Conservation (phyloP, 2,888 invertebrate genomes). For the Epinotia nisella region DNA sequence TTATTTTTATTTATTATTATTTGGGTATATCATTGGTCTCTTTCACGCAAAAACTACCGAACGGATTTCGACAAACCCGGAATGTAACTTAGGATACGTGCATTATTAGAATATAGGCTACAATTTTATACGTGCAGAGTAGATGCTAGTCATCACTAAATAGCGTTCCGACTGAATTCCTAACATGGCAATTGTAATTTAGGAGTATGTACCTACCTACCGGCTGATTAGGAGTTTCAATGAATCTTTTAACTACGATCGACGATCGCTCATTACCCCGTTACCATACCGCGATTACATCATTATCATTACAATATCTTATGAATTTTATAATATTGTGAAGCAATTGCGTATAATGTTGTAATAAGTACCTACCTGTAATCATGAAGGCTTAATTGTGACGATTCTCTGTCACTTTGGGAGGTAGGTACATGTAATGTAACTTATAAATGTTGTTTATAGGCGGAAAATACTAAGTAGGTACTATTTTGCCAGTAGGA, state of each 20-base stretch:
- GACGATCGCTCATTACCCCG: constrained; percentile 4
- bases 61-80: background rate
- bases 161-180: background rate
- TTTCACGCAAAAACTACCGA: too few relatives aligned
- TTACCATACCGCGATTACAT: constrained; percentile 2
- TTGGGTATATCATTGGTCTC: too few relatives aligned
- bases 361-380: constrained; percentile 7
- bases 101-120: background rate
- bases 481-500: too few relatives aligned
- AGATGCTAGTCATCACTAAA: background rate
- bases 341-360: constrained; percentile 14
- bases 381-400: background rate
- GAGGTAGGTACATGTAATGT: too few relatives aligned
- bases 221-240: background rate
- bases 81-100: background rate
- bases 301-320: constrained; percentile 11
- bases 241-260: background rate
- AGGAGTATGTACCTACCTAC: background rate
- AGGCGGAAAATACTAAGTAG: too few relatives aligned
- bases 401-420: background rate
- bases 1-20: too few relatives aligned
- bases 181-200: background rate
- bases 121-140: too few relatives aligned
- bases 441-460: too few relatives aligned
- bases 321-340: constrained; percentile 2